These are phyloP conservation scores for Stictocephala bisonia DNA, from an alignment of 2,888 invertebrate species.

Conservation along the genomic window DNA sequence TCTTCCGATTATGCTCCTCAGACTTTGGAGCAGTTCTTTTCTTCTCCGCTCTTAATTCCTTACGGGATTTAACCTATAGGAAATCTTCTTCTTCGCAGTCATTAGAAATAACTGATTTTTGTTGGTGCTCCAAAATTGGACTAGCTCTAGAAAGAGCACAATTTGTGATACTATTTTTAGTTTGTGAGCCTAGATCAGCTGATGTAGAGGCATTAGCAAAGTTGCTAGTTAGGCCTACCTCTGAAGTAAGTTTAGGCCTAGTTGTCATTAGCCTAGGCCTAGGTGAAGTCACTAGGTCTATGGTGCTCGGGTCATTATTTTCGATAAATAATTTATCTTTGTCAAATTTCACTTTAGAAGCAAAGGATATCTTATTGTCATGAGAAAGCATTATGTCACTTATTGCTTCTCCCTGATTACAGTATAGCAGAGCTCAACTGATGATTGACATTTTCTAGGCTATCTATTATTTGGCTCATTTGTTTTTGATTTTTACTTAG, in stretches of 20 bases:
- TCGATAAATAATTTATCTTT: neutral
- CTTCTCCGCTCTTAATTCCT: neutral
- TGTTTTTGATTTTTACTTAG: neutral
- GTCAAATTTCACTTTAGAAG: neutral
- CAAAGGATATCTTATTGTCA: neutral
- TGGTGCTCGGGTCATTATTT: no score
- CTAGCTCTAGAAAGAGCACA: no score
- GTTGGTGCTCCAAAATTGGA: no score
- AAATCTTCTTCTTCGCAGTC: neutral
- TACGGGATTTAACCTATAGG: neutral
- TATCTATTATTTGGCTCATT: neutral
- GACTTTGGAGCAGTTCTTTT: neutral
- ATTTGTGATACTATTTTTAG: no score
- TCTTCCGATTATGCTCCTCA: neutral
- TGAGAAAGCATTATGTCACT: neutral
- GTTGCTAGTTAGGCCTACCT: no score
- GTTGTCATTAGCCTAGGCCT: no score
- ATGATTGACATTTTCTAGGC: neutral
- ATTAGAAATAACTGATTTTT: no score
- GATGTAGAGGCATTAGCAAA: no score
- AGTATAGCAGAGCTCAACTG: neutral
- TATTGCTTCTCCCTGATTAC: neutral
- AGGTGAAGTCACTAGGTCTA: no score
- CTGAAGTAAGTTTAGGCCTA: no score
- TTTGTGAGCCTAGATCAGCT: no score